Evolutionary conservation across 1,140 invertebrate species (phyloP), one percentile per base, ranked within the genome.

Genomic region (Brachionus manjavacas): DNA sequence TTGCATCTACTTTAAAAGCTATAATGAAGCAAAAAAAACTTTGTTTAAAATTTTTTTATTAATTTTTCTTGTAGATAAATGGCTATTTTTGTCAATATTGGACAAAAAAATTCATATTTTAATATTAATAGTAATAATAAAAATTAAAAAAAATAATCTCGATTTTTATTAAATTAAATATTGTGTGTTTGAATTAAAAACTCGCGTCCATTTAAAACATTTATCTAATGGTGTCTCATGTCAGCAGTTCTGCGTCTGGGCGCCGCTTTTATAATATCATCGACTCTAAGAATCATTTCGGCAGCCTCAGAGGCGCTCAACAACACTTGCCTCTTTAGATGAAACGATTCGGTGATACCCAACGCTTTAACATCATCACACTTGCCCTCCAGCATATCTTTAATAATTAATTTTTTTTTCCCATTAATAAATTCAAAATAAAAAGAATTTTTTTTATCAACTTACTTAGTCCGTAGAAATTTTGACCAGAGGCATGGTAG

Each of bases 281-380:
- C 98, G 1, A 99, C 97, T 60, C 98, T 93, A 8, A 99, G 91
- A 87, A 99, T 99, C 95, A 99, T 97, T 91, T 99, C 98, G 0
- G 97, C 97, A 3, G 97, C 97, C 91, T 99, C 98, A 0, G 96
- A 90, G 4, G 96, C 98, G 49, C 95, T 97, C 81, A 97, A 86
- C 49, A 99, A 89, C 9, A 99, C 95, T 90, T 98, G 96, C 31
- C 95, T 91, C 89, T 99, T 99, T 0, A 99, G 96, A 16, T 94
- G 94, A 90, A 94, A 98, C 0, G 96, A 98, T 91, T 99, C 98
- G 0, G 95, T 97, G 85, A 99, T 94, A 23, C 97, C 97, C 43
- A 97, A 89, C 20, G 92, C 91, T 83, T 93, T 93, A 92, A 99
- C 97, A 90, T 96, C 95, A 11, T 91, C 94, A 7, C 96, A 90